Evolutionary conservation across 92 coral and sea anemone genomes (phyloP).

Genomic region (Zoanthus sansibaricus): DNA sequence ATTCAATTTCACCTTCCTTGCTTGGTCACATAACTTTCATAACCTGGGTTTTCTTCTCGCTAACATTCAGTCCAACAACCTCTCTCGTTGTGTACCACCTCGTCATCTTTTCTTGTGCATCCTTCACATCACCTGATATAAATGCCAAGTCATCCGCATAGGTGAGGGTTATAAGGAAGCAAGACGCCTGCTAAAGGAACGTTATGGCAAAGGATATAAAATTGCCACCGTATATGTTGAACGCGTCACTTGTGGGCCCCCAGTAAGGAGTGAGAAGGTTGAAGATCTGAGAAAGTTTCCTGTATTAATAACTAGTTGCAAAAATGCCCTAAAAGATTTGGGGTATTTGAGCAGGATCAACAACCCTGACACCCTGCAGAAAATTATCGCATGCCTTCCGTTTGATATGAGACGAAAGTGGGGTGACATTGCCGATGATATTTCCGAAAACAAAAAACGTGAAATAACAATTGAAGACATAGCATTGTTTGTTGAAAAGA

Average conservation of each 20-base stretch:
- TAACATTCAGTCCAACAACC: no score
- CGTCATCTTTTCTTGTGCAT: no score
- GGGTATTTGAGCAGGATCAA: conserved; percentile 27
- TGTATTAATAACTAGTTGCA: conserved; percentile 26
- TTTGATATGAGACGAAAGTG: conserved; percentile 25
- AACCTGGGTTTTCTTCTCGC: no score
- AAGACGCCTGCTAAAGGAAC: conserved; percentile 46
- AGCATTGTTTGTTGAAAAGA: conserved; percentile 14
- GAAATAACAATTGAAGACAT: conserved; percentile 19
- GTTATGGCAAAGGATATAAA: conserved; percentile 38
- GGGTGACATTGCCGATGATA: conserved; percentile 35
- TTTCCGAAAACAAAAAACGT: not conserved
- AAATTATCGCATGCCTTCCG: conserved; percentile 22
- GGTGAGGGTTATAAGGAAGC: conserved; percentile 66
- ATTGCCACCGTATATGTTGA: conserved; percentile 26
- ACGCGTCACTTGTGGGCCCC: not conserved
- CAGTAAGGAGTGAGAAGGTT: no score
- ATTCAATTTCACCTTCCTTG: no score
- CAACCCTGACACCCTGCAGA: conserved; percentile 27
- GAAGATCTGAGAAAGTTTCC: conserved; percentile 2
- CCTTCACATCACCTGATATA: no score
- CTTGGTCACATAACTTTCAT: no score
- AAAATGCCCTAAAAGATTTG: conserved; percentile 13
- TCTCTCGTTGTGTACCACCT: no score
- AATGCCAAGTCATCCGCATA: no score